Percentiles rank a stretch among this genome's conserved stretches.
Evolutionary conservation across 2,888 invertebrate genomes (phyloP).

Genomic region (Leptopterna dolabrata): DNA sequence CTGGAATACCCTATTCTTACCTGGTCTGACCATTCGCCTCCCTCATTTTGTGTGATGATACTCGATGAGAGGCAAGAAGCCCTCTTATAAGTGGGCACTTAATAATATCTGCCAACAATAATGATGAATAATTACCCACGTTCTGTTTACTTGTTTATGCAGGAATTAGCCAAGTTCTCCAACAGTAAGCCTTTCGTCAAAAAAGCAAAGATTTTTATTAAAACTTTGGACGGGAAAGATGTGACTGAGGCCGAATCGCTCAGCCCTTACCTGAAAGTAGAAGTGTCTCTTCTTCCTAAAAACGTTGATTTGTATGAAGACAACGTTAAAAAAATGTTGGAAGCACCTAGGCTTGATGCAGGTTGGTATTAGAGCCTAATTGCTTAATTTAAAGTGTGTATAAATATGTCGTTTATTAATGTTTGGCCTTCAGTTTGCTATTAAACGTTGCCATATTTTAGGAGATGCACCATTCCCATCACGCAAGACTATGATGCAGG

Average conservation of each 20-base stretch:
- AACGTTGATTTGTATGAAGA: constrained; percentile 37
- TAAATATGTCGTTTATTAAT: no score
- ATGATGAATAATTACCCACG: no score
- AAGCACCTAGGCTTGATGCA: constrained; percentile 11
- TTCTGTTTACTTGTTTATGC: no score
- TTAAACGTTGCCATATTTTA: not conserved
- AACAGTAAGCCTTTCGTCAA: constrained; percentile 47
- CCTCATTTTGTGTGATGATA: no score
- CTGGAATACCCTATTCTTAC: no score
- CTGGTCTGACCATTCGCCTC: no score
- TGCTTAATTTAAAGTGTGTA: no score
- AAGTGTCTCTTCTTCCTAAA: constrained; percentile 41
- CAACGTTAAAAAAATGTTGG: constrained; percentile 49
- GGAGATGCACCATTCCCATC: not conserved
- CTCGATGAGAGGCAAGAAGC: no score
- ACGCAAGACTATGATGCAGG: not conserved
- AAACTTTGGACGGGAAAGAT: constrained; percentile 32
- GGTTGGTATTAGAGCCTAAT: not conserved
- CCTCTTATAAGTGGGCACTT: no score
- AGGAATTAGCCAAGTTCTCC: constrained; percentile 53
- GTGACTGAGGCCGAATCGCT: constrained; percentile 29
- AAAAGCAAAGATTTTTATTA: constrained; percentile 44
- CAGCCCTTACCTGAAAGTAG: constrained; percentile 44
- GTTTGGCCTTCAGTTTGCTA: no score
- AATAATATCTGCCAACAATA: no score